phyloP scores from a whole-genome alignment of 2,113 vertebrate genomes.

The Bos indicus region DNA sequence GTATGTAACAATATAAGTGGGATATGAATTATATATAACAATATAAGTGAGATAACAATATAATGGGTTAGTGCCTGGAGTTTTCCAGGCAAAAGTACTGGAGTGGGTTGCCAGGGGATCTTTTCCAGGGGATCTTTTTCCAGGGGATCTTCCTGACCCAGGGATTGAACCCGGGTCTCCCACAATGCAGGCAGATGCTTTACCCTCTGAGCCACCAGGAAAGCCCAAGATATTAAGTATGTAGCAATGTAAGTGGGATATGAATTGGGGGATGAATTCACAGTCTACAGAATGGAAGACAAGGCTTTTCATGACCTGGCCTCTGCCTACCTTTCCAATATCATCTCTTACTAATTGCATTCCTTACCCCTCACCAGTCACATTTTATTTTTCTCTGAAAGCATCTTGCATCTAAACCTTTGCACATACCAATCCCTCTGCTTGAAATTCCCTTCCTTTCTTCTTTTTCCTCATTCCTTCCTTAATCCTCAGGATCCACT shows the following conservation, averaged over 20 bases:
- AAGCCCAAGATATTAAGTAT: neutral
- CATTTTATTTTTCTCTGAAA: neutral
- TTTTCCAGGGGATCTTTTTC: neutral
- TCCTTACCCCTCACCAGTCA: neutral
- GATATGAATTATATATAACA: neutral
- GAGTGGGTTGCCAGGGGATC: neutral
- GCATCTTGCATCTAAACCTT: neutral
- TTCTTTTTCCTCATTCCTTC: neutral
- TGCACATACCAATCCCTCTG: neutral
- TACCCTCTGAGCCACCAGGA: neutral
- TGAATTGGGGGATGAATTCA: neutral
- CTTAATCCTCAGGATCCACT: neutral
- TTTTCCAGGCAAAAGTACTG: neutral
- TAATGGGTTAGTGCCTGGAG: neutral
- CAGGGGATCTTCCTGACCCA: neutral
- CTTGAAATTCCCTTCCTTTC: neutral
- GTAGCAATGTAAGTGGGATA: neutral
- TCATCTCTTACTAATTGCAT: neutral
- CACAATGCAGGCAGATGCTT: neutral
- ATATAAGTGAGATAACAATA: neutral
- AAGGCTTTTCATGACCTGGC: neutral
- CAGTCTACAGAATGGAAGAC: neutral
- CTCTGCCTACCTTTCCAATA: neutral
- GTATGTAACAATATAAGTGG: neutral
- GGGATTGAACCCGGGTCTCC: accelerated